Evolutionary conservation across 2,797 vertebrate species (phyloP).

Genomic region (Leptodactylus fallax): DNA sequence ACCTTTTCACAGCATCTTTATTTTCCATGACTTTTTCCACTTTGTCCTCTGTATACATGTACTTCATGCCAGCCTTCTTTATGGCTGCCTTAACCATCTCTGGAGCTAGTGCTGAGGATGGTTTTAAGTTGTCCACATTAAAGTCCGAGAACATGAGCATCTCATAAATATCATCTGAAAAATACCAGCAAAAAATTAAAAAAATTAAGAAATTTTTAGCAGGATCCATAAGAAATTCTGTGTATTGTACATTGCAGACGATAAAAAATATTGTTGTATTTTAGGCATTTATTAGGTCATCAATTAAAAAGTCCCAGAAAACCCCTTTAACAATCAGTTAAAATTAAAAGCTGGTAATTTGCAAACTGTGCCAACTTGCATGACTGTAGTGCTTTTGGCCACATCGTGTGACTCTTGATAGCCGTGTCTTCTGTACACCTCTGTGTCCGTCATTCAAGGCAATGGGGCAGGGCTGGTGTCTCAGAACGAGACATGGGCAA

Average conservation of each 20-base stretch:
- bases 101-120: constrained; percentile 79
- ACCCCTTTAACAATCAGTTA: too few species aligned
- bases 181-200: not conserved
- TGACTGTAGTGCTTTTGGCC: too few species aligned
- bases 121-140: constrained; percentile 79
- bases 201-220: not conserved
- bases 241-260: not conserved
- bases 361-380: too few species aligned
- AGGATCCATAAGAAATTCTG: not conserved
- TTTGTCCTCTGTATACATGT: constrained; percentile 81
- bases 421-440: too few species aligned
- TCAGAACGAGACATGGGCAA: not conserved
- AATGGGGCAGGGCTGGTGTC: not conserved
- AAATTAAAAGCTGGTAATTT: too few species aligned
- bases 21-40: constrained; percentile 77
- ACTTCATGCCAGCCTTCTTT: constrained; percentile 89
- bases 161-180: constrained; percentile 85
- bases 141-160: constrained; percentile 81
- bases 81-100: constrained; percentile 85
- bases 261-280: not conserved
- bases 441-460: too few species aligned
- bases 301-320: too few species aligned
- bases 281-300: not conserved
- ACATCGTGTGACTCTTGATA: too few species aligned
- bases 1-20: constrained; percentile 85